phyloP scores from a whole-genome alignment of 2,888 invertebrate species.

The Tenthredo livida region DNA sequence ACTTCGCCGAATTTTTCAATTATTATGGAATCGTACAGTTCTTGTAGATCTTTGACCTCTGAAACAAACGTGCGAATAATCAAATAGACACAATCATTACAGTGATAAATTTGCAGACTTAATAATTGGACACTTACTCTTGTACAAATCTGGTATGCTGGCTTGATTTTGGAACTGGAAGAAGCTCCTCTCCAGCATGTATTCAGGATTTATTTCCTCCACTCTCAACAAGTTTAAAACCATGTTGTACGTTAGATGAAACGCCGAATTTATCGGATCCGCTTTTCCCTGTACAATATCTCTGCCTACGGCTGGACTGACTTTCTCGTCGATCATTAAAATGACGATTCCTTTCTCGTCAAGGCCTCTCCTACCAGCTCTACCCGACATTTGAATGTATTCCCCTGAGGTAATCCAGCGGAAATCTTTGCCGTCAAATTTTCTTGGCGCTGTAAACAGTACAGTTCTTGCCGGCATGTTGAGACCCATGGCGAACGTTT shows the following conservation, averaged over 20 bases:
- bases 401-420: conserved; percentile 98
- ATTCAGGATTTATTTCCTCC: conserved; percentile 99
- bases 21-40: conserved; percentile 83
- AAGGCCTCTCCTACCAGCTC: conserved; percentile 97
- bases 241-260: conserved; percentile 99
- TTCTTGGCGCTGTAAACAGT: conserved; percentile 95
- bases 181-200: conserved; percentile 98
- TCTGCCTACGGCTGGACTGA: conserved; percentile 88
- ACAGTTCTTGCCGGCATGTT: conserved; percentile 99
- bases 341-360: conserved; percentile 99
- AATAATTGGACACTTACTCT: conserved; percentile 83
- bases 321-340: conserved; percentile 98
- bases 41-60: conserved; percentile 85
- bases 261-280: conserved; percentile 98
- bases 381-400: conserved; percentile 99
- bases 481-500: conserved; percentile 99
- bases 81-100: background rate
- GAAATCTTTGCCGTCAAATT: conserved; percentile 98
- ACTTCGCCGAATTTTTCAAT: conserved; percentile 87
- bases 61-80: conserved; percentile 63
- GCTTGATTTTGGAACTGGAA: conserved; percentile 99
- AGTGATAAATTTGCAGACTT: background rate
- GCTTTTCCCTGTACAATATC: conserved; percentile 93
- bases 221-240: conserved; percentile 97
- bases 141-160: conserved; percentile 92